Conservation (phyloP, 2,888 invertebrate species). For the Ennomos fuscantarius region DNA sequence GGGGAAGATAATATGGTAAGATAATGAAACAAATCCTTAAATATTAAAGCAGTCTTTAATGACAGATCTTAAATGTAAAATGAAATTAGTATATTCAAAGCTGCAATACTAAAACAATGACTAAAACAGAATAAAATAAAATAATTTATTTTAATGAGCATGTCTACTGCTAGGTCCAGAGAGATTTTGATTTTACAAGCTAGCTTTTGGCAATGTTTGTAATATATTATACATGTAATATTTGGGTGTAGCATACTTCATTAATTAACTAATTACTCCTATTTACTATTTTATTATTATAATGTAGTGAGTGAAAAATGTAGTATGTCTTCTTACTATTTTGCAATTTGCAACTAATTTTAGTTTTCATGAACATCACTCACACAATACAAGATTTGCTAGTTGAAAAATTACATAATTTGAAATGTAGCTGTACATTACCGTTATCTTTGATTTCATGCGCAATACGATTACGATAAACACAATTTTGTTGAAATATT, state of each 20-base stretch:
- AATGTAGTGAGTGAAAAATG: constrained; percentile 10
- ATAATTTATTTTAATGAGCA: constrained; percentile 61
- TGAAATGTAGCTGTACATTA: neutral
- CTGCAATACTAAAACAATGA: constrained; percentile 52
- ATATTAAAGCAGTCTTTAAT: constrained; percentile 76
- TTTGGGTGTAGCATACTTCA: constrained; percentile 38
- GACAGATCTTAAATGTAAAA: constrained; percentile 61
- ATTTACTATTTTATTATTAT: constrained; percentile 11
- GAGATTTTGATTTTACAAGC: constrained; percentile 34
- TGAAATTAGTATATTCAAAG: constrained; percentile 20
- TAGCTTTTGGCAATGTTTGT: constrained; percentile 46
- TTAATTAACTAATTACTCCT: constrained; percentile 15
- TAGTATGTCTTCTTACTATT: constrained; percentile 19
- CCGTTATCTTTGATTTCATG: no score
- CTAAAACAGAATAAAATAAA: constrained; percentile 63
- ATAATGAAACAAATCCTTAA: constrained; percentile 38
- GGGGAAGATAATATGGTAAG: constrained; percentile 25
- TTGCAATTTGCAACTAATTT: no score
- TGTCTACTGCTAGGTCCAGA: constrained; percentile 46
- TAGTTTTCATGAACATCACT: neutral
- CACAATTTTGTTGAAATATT: neutral
- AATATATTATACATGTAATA: constrained; percentile 34
- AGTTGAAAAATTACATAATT: neutral
- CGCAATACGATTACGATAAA: no score
- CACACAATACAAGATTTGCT: neutral